Base-by-base conservation (phyloP, 2,797 vertebrate species). In the Cuculus canorus region DNA sequence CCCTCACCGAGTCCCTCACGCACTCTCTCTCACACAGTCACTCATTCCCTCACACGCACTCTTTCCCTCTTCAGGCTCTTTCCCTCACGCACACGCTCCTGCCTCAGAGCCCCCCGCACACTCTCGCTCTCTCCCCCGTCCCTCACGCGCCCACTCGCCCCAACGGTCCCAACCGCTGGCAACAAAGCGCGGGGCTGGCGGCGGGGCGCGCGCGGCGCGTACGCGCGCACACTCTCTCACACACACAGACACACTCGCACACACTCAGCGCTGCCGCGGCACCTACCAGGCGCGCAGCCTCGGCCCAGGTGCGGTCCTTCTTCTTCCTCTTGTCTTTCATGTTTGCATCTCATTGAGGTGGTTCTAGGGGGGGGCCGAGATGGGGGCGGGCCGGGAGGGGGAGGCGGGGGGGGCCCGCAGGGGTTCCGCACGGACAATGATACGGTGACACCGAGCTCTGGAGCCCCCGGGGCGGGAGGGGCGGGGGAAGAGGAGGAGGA, bases 261-360 rank as follows among this genome's bases (percentile, higher is more conserved):
- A 48, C 41, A 52, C 48, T 79, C 73, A 80, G 35, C 45, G 75
- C 92, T 73, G 63, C 92, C 84, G 45, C 95, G 81, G 95, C 93
- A 90, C 95, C 84, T 94, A 95, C 95, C 92, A 88, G 92, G 96
- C 95, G 95, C 92, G 96, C 95, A 94, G 95, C 98, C 97, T 98
- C 98, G 98, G 98, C 98, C 98, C 98, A 98, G 98, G 98, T 98
- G 98, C 98, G 98, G 98, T 98, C 98, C 98, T 98, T 98, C 98
- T 98, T 98, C 98, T 98, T 98, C 98, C 98, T 98, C 98, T 98
- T 98, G 98, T 98, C 98, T 98, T 98, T 98, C 98, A 98, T 98
- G 97, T 98, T 98, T 97, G 98, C 98, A 98, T 98, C 97, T 98
- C 98, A 98, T 98, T 97, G 98, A 94, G 95, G 96, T 96, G 97